These are phyloP conservation scores for Scolopax mira DNA, from an alignment of 2,113 vertebrate species.

Conservation along the genomic window DNA sequence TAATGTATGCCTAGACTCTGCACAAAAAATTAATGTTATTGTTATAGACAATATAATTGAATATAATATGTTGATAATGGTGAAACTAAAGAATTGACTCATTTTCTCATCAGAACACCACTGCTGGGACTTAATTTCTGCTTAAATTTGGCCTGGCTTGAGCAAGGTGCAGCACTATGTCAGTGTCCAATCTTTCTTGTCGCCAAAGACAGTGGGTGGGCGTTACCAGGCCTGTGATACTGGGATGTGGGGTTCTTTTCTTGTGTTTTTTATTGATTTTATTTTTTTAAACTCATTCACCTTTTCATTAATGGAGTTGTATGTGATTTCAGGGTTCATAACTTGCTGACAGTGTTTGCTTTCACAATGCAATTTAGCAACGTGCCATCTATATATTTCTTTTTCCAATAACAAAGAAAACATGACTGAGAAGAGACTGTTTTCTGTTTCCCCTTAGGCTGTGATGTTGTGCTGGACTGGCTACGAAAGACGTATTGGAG, in stretches of 20 bases:
- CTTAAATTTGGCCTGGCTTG: background rate
- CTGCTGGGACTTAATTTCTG: background rate
- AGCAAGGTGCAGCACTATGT: background rate
- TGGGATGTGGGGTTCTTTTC: background rate
- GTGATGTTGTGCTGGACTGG: slow-evolving; percentile 91
- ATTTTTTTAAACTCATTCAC: background rate
- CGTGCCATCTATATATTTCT: background rate
- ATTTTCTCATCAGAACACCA: background rate
- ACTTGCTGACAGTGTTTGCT: background rate
- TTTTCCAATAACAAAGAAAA: background rate
- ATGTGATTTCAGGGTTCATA: background rate
- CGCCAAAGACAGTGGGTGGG: background rate
- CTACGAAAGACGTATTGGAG: slow-evolving; percentile 92
- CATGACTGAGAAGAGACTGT: background rate
- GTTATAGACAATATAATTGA: background rate
- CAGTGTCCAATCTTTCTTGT: background rate
- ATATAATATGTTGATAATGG: background rate
- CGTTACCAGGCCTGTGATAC: background rate
- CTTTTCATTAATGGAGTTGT: background rate
- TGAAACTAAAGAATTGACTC: background rate
- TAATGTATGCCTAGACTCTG: background rate
- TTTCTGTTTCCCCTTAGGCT: slow-evolving; percentile 69
- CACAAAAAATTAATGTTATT: background rate
- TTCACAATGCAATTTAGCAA: background rate
- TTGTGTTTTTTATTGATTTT: background rate